Evolutionary conservation across 2,797 vertebrate genomes (phyloP).

Genomic region (Acestrorhynchus altus): DNA sequence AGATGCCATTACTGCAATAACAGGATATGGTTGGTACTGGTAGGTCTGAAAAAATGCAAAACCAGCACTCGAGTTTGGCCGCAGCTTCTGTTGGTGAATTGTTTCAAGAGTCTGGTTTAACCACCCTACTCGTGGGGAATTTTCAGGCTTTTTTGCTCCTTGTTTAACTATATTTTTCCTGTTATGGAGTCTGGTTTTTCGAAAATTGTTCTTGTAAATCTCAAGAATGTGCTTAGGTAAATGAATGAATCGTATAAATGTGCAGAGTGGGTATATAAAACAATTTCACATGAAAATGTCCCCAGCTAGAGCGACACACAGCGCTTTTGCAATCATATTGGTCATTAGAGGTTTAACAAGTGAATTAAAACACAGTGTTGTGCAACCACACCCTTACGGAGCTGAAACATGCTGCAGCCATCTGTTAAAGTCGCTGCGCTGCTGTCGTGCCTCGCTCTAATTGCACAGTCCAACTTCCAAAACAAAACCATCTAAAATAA

Average conservation of each 20-base stretch:
- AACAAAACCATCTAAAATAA: conserved; percentile 19
- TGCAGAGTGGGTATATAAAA: conserved; percentile 49
- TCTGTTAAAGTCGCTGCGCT: conserved; percentile 46
- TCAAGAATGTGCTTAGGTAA: conserved; percentile 62
- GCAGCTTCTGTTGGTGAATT: conserved; percentile 73
- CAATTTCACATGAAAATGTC: conserved; percentile 51
- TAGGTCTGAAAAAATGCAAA: conserved; percentile 76
- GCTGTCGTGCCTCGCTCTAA: conserved; percentile 26
- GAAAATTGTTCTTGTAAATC: conserved; percentile 61
- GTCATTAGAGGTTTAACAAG: conserved; percentile 61
- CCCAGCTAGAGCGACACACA: conserved; percentile 40
- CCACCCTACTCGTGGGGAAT: conserved; percentile 56
- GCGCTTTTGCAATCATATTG: conserved; percentile 35
- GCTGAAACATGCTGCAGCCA: conserved; percentile 48
- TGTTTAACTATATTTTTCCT: conserved; percentile 64
- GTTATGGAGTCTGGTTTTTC: conserved; percentile 62
- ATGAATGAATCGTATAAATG: conserved; percentile 55
- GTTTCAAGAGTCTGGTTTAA: conserved; percentile 53
- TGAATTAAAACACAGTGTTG: conserved; percentile 54
- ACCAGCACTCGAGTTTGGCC: conserved; percentile 76
- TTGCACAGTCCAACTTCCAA: conserved; percentile 24
- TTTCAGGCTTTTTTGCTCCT: conserved; percentile 41
- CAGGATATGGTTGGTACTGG: conserved; percentile 81
- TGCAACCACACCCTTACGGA: conserved; percentile 54
- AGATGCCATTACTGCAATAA: conserved; percentile 77